Conservation (phyloP, 2,888 invertebrate species). For the Helobdella robusta region DNA sequence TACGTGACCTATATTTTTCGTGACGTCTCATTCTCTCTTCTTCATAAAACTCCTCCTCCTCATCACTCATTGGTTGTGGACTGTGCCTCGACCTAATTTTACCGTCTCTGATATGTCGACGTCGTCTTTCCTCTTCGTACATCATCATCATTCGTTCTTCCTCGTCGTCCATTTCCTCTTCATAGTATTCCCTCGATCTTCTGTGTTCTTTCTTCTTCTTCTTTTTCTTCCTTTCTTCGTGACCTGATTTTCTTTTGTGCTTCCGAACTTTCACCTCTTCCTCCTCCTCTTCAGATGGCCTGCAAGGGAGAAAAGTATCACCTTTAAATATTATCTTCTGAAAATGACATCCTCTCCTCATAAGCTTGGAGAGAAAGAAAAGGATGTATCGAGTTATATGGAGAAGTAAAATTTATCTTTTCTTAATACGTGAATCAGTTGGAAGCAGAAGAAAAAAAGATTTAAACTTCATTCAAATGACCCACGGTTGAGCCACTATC, state of each 20-base stretch:
- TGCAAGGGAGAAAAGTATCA: background rate
- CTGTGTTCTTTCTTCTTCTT: conserved; percentile 5
- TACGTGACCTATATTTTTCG: background rate
- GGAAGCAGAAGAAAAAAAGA: too few species aligned
- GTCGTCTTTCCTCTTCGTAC: background rate
- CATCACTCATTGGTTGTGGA: background rate
- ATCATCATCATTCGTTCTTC: background rate
- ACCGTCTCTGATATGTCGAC: background rate
- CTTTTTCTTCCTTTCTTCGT: conserved; percentile 21
- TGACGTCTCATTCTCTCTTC: background rate
- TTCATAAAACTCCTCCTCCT: background rate
- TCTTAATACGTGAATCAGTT: too few species aligned
- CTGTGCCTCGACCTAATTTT: conserved; percentile 1
- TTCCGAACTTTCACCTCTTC: background rate
- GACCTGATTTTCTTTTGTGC: conserved; percentile 7
- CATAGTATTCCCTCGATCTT: background rate
- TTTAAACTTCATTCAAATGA: too few species aligned
- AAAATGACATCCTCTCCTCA: conserved; percentile 62
- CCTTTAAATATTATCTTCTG: background rate
- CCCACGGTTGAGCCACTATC: too few species aligned
- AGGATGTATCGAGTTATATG: too few species aligned
- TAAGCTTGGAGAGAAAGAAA: too few species aligned
- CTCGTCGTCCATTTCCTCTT: conserved; percentile 7
- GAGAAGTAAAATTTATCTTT: too few species aligned
- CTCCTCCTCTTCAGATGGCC: background rate